Evolutionary conservation across 2,113 vertebrate species (phyloP), one percentile per base, ranked within the genome.

Genomic region (Phycodurus eques): DNA sequence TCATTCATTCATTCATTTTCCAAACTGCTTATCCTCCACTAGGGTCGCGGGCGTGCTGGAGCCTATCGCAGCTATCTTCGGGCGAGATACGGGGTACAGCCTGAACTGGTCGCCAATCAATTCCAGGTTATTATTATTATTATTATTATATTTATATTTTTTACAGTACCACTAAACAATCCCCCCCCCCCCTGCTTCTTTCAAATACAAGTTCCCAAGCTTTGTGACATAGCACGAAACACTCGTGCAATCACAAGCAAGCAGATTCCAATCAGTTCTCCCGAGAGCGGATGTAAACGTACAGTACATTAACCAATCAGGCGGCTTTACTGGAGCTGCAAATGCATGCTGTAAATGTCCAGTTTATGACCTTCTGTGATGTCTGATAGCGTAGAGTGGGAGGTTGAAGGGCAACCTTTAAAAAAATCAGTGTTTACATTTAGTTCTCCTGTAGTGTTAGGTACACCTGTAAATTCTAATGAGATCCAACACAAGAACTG

Each of bases 251-350:
- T 80, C 82, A 82, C 67, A 17, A 54, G 67, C 56, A 74, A 79
- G 82, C 85, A 83, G 73, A 71, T 79, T 83, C 73, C 60, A 74
- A 85, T 77, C 88, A 85, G 73, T 77, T 83, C 73, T 78, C 87
- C 76, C 80, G 46, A 19, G 73, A 74, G 77, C 71, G 57, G 14
- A 68, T 62, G 64, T 27, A 77, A 87, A 87, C 76, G 78, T 83
- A 75, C 61, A 1, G 54, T 11, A 42, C 83, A 39, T n/a, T 7
- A 9, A 20, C 20, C 85, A 79, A 88, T 90, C 86, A 80, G 71
- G 70, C 67, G 2, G 66, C 75, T 70, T 87, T 83, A 81, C 74
- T 71, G 22, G 62, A 80, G 77, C 61, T n/a, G 53, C 20, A n/a
- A 54, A 19, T 17, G 17, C 15, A 15, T 5, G 4, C 17, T 51